Percentiles rank a stretch among this genome's conserved stretches.
phyloP scores from a whole-genome alignment of 2,888 invertebrate genomes.

The Caenorhabditis sp. region DNA sequence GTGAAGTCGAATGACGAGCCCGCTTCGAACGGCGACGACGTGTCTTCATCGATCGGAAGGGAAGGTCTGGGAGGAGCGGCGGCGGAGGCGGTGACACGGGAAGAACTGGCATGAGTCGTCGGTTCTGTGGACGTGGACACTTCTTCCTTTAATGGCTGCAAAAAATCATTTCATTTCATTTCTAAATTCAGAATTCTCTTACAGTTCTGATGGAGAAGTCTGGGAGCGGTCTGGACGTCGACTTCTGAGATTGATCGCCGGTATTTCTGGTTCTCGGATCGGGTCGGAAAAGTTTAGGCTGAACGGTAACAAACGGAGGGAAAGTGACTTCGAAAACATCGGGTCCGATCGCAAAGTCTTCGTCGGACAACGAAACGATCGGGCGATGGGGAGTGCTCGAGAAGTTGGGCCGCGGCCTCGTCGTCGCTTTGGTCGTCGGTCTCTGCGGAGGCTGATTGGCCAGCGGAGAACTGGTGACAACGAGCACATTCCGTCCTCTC shows the following conservation, averaged over 20 bases:
- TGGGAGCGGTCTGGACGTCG: slow-evolving; percentile 48
- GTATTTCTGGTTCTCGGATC: no score
- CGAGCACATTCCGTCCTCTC: slow-evolving; percentile 27
- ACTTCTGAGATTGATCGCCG: no score
- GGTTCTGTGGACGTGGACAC: background rate
- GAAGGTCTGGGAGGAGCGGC: slow-evolving; percentile 5
- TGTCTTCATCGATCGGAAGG: slow-evolving; percentile 26
- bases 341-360: slow-evolving; percentile 74
- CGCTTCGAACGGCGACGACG: slow-evolving; percentile 49
- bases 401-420: slow-evolving; percentile 58
- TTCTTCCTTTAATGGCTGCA: slow-evolving; percentile 45
- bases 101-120: slow-evolving; percentile 2
- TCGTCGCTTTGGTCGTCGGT: slow-evolving; percentile 34
- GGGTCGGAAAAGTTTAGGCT: slow-evolving; percentile 69
- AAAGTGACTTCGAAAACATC: slow-evolving; percentile 76
- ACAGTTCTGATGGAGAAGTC: slow-evolving; percentile 60
- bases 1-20: no score
- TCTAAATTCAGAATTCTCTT: no score
- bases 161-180: slow-evolving; percentile 6
- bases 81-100: slow-evolving; percentile 1
- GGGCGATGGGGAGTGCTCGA: slow-evolving; percentile 63
- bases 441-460: slow-evolving; percentile 23
- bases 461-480: slow-evolving; percentile 40
- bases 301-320: slow-evolving; percentile 75
- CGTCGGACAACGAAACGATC: slow-evolving; percentile 71